phyloP scores from a whole-genome alignment of 2,113 vertebrate genomes.

The Poeciliopsis turrubarensis region DNA sequence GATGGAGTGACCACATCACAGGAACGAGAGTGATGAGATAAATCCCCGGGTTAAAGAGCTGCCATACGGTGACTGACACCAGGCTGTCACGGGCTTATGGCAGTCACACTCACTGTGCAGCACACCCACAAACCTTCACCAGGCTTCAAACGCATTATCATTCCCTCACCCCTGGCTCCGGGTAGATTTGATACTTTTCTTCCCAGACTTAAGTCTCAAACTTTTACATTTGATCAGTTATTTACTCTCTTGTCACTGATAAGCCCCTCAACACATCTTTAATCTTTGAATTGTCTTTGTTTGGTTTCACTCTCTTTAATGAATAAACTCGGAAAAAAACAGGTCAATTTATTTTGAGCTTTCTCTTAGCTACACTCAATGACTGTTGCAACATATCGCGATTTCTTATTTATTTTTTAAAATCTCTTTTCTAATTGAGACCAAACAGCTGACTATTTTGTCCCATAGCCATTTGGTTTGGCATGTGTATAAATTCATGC shows the following conservation, averaged over 20 bases:
- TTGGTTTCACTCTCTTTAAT: slow-evolving; percentile 3
- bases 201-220: background rate
- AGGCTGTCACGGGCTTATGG: slow-evolving; percentile 47
- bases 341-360: slow-evolving; percentile 35
- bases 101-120: background rate
- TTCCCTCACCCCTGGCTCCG: slow-evolving; percentile 9
- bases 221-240: background rate
- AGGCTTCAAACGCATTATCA: slow-evolving; percentile 2
- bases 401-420: too few species aligned
- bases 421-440: too few species aligned
- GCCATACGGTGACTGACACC: slow-evolving; percentile 69
- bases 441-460: too few species aligned
- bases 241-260: background rate
- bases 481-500: too few species aligned
- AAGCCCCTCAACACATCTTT: background rate
- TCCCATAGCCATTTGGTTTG: too few species aligned
- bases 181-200: slow-evolving; percentile 18
- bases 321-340: too few species aligned
- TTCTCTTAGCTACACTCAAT: slow-evolving; percentile 7
- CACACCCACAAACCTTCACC: slow-evolving; percentile 14
- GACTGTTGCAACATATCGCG: background rate
- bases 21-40: slow-evolving; percentile 66
- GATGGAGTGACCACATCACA: slow-evolving; percentile 51
- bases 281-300: slow-evolving; percentile 36
- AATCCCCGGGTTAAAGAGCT: slow-evolving; percentile 74